A percentile compares a stretch with the other conserved stretches of the same genome.
Conservation (phyloP, 2,888 invertebrate genomes). For the Plagodis dolabraria region DNA sequence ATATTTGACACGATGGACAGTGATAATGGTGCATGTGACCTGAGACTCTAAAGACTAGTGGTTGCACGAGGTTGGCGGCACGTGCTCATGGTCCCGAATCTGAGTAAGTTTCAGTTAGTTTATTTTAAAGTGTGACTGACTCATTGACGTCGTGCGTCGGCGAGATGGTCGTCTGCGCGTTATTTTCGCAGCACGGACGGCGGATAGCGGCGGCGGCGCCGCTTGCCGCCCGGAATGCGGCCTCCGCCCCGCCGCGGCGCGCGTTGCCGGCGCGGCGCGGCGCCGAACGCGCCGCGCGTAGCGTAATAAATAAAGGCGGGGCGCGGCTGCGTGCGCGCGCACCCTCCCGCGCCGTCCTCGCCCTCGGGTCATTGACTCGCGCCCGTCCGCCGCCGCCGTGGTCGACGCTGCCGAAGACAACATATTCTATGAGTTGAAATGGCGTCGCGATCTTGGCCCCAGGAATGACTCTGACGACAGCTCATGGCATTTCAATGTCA, state of each 20-base stretch:
- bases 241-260: constrained; percentile 75
- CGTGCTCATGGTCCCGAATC: constrained; percentile 66
- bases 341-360: constrained; percentile 79
- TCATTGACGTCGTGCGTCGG: constrained; percentile 61
- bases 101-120: constrained; percentile 76
- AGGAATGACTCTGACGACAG: constrained; percentile 41
- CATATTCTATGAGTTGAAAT: constrained; percentile 68
- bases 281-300: constrained; percentile 77
- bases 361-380: constrained; percentile 80
- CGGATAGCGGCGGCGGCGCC: constrained; percentile 56
- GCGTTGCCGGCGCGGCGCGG: constrained; percentile 46
- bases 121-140: constrained; percentile 78
- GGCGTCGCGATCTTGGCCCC: constrained; percentile 67
- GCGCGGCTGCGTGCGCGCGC: constrained; percentile 83
- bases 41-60: constrained; percentile 52
- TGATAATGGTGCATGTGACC: constrained; percentile 69
- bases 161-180: constrained; percentile 60
- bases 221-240: constrained; percentile 70
- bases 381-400: constrained; percentile 55
- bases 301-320: constrained; percentile 85
- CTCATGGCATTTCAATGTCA: constrained; percentile 70
- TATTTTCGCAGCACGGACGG: constrained; percentile 71
- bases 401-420: constrained; percentile 66
- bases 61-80: constrained; percentile 68
- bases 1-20: constrained; percentile 55